A percentile compares a stretch with the other conserved stretches of the same genome.
Conservation (phyloP, 2,888 invertebrate genomes). For the Drosophila affinis region DNA sequence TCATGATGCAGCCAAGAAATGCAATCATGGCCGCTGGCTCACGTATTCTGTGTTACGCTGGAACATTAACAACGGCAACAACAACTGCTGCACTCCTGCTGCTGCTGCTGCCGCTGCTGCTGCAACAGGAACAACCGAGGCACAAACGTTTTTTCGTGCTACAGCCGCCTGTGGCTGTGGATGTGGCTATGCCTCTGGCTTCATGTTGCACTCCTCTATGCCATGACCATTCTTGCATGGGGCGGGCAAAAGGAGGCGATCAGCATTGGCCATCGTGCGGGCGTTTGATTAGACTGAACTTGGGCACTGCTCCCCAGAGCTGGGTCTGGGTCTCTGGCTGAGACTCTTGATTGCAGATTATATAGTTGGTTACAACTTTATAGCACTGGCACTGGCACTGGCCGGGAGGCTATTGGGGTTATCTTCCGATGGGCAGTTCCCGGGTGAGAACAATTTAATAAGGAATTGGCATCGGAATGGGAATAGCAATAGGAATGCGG, state of each 20-base stretch:
- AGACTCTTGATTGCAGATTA: constrained; percentile 67
- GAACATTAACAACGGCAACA: constrained; percentile 79
- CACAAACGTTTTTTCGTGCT: constrained; percentile 79
- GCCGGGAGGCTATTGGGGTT: constrained; percentile 31
- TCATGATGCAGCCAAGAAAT: constrained; percentile 57
- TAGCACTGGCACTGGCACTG: constrained; percentile 33
- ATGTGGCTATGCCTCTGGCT: constrained; percentile 38
- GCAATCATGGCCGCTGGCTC: constrained; percentile 80
- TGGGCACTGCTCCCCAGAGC: constrained; percentile 17
- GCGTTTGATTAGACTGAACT: constrained; percentile 66
- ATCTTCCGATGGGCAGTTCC: constrained; percentile 46
- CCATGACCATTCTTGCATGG: constrained; percentile 67
- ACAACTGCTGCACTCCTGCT: constrained; percentile 26
- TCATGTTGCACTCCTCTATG: constrained; percentile 61
- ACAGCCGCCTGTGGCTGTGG: constrained; percentile 48
- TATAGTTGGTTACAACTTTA: constrained; percentile 67
- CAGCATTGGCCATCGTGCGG: constrained; percentile 67
- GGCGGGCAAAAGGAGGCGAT: constrained; percentile 18
- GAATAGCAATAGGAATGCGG: constrained; percentile 1
- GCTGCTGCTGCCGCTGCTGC: constrained; percentile 18
- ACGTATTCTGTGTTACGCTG: constrained; percentile 84
- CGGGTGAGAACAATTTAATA: constrained; percentile 44
- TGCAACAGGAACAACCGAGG: constrained; percentile 48
- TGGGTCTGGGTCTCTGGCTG: constrained; percentile 42
- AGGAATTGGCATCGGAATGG: constrained; percentile 15